Base-by-base conservation (phyloP, 2,797 vertebrate species). In the Characodon lateralis region DNA sequence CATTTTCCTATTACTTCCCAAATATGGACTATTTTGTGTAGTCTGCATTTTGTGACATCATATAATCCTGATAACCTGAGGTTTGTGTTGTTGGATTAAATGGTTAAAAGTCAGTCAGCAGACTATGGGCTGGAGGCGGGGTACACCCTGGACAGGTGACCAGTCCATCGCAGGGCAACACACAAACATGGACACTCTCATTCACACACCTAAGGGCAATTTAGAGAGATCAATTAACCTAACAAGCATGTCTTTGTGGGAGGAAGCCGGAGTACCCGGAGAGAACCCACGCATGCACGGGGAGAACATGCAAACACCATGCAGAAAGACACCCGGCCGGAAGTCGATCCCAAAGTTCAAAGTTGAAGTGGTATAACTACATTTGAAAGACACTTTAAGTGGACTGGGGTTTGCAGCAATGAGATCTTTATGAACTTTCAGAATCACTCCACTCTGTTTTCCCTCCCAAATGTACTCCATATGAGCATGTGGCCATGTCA, bases 401-500 rank as follows among this genome's bases (percentile, higher is more conserved):
- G 13, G 8, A 2, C 8, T 18, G 4, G 22, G 18, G 9, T 28
- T 9, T 65, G 18, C n/a, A 46, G 59, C 48, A 12, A 6, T 70
- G 26, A 71, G 31, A 71, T 51, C 16, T 39, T 53, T 41, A 65
- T 66, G n/a, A 72, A 79, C 31, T 69, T 73, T 48, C 12, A 39
- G 13, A 4, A 13, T 22, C 18, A 41, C 14, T 85, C 20, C 48
- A 55, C 24, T 50, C 50, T 28, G 1, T 56, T 84, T 81, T 74
- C 35, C 79, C 76, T 79, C 77, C 75, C 74, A 83, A 81, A 61
- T 35, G 7, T 50, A 48, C 26, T 18, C 43, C 22, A 61, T 80
- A 72, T 76, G 66, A 84, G 71, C 65, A 43, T 28, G n/a, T n/a
- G 71, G 39, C 80, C 24, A 35, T 55, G 10, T 77, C 72, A 82